Conservation (phyloP, 2,113 vertebrate genomes). For the Apteryx owenii region DNA sequence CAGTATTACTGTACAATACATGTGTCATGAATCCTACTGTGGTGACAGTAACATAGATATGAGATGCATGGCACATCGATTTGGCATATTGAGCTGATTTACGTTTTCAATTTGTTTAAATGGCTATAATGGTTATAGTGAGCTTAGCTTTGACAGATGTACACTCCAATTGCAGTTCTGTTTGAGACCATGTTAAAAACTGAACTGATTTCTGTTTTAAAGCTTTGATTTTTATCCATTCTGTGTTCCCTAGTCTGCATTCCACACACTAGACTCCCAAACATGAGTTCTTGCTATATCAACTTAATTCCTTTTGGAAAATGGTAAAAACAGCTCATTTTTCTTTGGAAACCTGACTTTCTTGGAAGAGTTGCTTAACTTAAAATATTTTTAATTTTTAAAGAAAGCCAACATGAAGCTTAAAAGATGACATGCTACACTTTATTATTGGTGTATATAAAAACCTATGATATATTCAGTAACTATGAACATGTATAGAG, state of each 20-base stretch:
- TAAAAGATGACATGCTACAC: neutral
- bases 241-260: neutral
- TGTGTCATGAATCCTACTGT: slow-evolving; percentile 18
- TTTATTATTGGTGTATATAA: neutral
- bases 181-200: neutral
- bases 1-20: neutral
- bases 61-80: neutral
- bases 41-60: neutral
- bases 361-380: neutral
- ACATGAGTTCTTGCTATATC: neutral
- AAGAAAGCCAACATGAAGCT: neutral
- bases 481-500: neutral
- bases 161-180: neutral
- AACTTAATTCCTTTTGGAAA: neutral
- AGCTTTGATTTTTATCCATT: neutral
- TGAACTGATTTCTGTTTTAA: neutral
- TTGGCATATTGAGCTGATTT: slow-evolving; percentile 26
- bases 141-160: neutral
- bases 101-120: slow-evolving; percentile 66
- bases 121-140: neutral
- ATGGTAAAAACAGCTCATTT: neutral
- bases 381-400: neutral
- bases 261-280: accelerated
- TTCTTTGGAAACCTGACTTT: neutral
- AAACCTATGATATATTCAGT: neutral